These are phyloP conservation scores for Caranx melampygus DNA, from an alignment of 2,113 vertebrate species.

Conservation along the genomic window DNA sequence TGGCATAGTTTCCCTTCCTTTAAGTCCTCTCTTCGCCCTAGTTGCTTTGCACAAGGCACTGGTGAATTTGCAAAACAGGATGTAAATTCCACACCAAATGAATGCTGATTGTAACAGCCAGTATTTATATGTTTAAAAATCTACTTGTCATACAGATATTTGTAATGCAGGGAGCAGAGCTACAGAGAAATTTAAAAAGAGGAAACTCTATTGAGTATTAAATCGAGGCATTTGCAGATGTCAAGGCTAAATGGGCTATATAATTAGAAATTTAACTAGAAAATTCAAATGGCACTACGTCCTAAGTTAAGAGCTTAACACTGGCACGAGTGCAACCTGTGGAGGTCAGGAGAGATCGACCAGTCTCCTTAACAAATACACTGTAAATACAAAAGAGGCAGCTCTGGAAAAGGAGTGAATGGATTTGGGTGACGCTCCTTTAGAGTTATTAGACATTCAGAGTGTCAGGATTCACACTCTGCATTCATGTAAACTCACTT, in stretches of 20 bases:
- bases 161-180: not conserved
- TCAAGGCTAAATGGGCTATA: not conserved
- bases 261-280: not conserved
- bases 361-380: constrained; percentile 25
- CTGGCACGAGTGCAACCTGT: not conserved
- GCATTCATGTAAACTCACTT: constrained; percentile 16
- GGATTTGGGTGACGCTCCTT: not conserved
- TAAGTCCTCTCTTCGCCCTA: not conserved
- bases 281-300: not conserved
- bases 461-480: constrained; percentile 5
- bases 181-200: not conserved
- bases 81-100: not conserved
- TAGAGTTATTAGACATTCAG: not conserved
- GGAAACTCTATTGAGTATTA: not conserved
- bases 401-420: not conserved
- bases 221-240: not conserved
- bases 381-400: not conserved
- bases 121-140: not conserved
- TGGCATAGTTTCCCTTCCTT: not conserved
- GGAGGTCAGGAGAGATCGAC: constrained; percentile 28
- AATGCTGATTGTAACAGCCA: not conserved
- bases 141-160: not conserved
- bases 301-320: not conserved
- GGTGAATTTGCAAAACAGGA: not conserved
- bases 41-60: not conserved